Evolutionary conservation across 2,797 vertebrate genomes (phyloP), one percentile per base, ranked within the genome.

Genomic region (Avahi laniger): DNA sequence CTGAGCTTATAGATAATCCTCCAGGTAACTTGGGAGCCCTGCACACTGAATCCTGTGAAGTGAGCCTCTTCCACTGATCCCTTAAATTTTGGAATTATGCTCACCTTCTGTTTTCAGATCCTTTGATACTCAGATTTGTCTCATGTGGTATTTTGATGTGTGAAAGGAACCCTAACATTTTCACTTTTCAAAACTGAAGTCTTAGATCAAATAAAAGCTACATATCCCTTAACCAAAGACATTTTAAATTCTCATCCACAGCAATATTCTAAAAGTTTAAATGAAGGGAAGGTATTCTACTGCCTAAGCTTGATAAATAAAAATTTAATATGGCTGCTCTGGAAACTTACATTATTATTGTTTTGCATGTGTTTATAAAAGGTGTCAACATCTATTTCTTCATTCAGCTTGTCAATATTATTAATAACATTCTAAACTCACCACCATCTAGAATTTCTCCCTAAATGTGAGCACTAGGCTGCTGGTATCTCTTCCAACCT

Each of bases 141-240:
- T 93, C 52, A 70, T 73, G 52, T 84, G 84, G 20, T 88, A 83
- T 89, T 97, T 95, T 33, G 9, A 88, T 84, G 63, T 95, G 28
- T 72, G 46, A 86, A 95, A 94, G n/a, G 46, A 84, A 57, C 7
- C 22, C 59, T 83, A 87, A 76, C n/a, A 57, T 76, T 96, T 94
- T 94, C 35, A 81, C 24, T 92, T 94, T 95, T 84, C 43, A 96
- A 95, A 88, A 73, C 61, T 46, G 20, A 95, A 76, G 72, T 87
- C 80, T 90, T 87, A 93, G 85, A 87, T 96, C 92, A 94, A 87
- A 69, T 79, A 95, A 88, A 83, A 14, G 50, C 48, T 75, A 33
- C 30, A 26, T 73, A 61, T 89, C 20, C 20, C 67, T 97, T 88
- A 70, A 87, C 38, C 35, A 46, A 83, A 82, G 22, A n/a, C 48